Evolutionary conservation across 2,797 vertebrate species (phyloP).

Genomic region (Scyliorhinus canicula): DNA sequence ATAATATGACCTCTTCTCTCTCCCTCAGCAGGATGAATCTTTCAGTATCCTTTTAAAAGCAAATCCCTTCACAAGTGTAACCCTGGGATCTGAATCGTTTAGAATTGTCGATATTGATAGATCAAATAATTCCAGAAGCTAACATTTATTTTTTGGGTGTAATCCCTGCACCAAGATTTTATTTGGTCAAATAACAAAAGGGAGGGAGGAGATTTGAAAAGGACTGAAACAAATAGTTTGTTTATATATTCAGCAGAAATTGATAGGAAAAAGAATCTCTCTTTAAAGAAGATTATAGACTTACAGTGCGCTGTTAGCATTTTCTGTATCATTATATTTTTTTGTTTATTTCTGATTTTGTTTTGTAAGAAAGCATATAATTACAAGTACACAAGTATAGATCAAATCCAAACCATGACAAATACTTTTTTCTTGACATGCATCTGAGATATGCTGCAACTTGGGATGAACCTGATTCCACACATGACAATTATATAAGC

Average conservation of each 20-base stretch:
- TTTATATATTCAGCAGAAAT: neutral
- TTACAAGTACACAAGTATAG: neutral
- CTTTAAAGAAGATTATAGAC: neutral
- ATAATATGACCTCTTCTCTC: too few relatives aligned
- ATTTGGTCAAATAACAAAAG: neutral
- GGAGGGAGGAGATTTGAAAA: neutral
- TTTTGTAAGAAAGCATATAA: neutral
- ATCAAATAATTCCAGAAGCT: neutral
- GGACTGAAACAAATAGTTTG: neutral
- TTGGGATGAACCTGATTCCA: neutral
- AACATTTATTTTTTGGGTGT: neutral
- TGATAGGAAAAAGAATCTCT: neutral
- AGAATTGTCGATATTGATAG: neutral
- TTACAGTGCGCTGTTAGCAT: neutral
- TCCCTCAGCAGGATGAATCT: too few relatives aligned
- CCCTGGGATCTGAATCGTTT: neutral
- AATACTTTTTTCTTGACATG: neutral
- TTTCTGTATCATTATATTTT: neutral
- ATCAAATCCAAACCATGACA: slow-evolving; percentile 6
- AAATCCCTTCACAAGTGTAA: neutral
- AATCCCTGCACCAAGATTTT: neutral
- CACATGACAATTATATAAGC: too few relatives aligned
- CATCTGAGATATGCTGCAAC: neutral
- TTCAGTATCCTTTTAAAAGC: too few relatives aligned
- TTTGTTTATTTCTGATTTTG: neutral